These are phyloP conservation scores for Mesorhabditis sp. DNA, from an alignment of 2,888 invertebrate genomes.

Conservation along the genomic window DNA sequence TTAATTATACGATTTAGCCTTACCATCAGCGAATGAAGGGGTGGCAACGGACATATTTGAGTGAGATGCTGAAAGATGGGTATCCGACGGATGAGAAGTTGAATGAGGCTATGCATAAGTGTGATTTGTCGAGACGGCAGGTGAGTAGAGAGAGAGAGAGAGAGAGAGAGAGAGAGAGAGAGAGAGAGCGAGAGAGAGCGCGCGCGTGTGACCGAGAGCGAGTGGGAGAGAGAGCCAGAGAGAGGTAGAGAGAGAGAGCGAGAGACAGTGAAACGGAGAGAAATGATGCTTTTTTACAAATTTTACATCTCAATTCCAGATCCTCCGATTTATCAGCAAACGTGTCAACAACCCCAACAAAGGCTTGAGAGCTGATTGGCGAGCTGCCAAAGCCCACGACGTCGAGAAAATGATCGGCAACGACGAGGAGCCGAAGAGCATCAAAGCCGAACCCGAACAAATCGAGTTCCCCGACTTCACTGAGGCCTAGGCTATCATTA, in stretches of 20 bases:
- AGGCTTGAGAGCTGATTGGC: not conserved
- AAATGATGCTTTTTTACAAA: no score
- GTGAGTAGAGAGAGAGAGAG: not conserved
- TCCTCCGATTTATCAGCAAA: constrained; percentile 4
- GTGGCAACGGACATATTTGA: constrained; percentile 1
- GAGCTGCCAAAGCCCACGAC: not conserved
- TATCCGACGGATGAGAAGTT: constrained; percentile 1
- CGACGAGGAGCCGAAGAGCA: not conserved
- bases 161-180: not conserved
- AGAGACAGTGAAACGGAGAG: no score
- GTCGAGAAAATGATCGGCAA: constrained; percentile 1
- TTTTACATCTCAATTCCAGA: not conserved
- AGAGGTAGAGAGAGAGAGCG: no score
- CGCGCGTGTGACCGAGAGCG: not conserved
- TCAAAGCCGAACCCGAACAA: no score
- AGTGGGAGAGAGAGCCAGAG: not conserved
- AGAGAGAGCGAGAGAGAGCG: not conserved
- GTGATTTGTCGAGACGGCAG: constrained; percentile 5
- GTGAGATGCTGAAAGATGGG: not conserved
- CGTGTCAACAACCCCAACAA: constrained; percentile 2
- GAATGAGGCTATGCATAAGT: not conserved
- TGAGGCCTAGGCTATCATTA: no score
- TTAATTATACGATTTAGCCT: not conserved
- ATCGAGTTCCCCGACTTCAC: no score
- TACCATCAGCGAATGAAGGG: constrained; percentile 6